Evolutionary conservation across 2,797 vertebrate species (phyloP).

Genomic region (Enoplosus armatus): DNA sequence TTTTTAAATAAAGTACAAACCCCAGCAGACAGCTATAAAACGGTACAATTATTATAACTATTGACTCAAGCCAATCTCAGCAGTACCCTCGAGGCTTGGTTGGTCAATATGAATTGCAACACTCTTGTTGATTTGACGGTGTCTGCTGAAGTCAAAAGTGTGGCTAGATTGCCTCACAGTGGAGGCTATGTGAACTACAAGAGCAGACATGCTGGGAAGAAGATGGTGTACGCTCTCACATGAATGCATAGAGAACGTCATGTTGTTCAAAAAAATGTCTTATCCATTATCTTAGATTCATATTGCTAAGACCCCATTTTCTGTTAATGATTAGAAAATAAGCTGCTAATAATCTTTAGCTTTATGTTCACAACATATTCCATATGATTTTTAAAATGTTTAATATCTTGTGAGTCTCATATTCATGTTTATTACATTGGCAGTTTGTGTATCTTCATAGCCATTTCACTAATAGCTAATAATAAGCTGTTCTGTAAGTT

Average conservation of each 20-base stretch:
- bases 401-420: background rate
- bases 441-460: background rate
- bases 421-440: background rate
- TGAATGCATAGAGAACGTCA: background rate
- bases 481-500: background rate
- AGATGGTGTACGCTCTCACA: background rate
- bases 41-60: constrained; percentile 62
- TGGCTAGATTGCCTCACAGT: constrained; percentile 70
- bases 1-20: constrained; percentile 65
- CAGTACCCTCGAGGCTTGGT: constrained; percentile 53
- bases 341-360: too few relatives aligned
- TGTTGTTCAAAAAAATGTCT: background rate
- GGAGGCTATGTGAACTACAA: constrained; percentile 63
- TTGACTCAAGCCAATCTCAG: constrained; percentile 64
- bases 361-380: background rate
- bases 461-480: background rate
- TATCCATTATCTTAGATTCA: background rate
- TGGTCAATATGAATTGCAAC: constrained; percentile 60
- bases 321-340: background rate
- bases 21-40: constrained; percentile 59
- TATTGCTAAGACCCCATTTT: background rate
- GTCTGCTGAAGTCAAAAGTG: constrained; percentile 33
- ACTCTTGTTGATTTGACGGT: constrained; percentile 16
- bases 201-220: background rate
- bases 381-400: background rate